Conservation (phyloP, 2,888 invertebrate species). For the Callimorpha dominula region DNA sequence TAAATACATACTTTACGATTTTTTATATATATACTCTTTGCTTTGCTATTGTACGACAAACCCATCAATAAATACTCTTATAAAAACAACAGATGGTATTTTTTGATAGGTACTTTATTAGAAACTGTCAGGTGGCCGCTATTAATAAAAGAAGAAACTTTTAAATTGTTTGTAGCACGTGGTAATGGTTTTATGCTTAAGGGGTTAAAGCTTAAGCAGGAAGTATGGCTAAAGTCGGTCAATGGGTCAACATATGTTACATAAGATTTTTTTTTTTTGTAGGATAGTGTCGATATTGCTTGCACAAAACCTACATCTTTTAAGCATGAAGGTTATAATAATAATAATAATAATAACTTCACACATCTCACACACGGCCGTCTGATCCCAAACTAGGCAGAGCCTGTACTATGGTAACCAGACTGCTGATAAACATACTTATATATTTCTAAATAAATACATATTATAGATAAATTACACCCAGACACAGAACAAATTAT, state of each 20-base stretch:
- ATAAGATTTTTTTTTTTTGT: neutral
- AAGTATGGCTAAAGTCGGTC: conserved; percentile 59
- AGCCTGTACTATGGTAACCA: too few relatives aligned
- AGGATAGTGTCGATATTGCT: neutral
- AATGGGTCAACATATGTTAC: conserved; percentile 60
- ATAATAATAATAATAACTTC: too few relatives aligned
- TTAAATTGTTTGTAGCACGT: conserved; percentile 60
- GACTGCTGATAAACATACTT: too few relatives aligned
- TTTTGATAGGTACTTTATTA: conserved; percentile 9
- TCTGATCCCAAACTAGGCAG: too few relatives aligned
- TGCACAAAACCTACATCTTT: neutral
- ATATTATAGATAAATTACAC: too few relatives aligned
- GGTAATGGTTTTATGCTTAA: conserved; percentile 56
- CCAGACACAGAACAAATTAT: too few relatives aligned
- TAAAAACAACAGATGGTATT: neutral
- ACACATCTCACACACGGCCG: too few relatives aligned
- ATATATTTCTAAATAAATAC: too few relatives aligned
- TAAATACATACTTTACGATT: too few relatives aligned
- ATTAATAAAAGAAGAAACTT: conserved; percentile 42
- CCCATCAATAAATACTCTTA: neutral
- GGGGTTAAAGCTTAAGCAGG: conserved; percentile 47
- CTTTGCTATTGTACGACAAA: neutral
- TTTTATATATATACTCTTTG: too few relatives aligned
- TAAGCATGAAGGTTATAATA: neutral
- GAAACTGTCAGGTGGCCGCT: conserved; percentile 55